Percentiles rank a stretch among this genome's conserved stretches.
Evolutionary conservation across 2,113 vertebrate genomes (phyloP).

Genomic region (Istiophorus platypterus): DNA sequence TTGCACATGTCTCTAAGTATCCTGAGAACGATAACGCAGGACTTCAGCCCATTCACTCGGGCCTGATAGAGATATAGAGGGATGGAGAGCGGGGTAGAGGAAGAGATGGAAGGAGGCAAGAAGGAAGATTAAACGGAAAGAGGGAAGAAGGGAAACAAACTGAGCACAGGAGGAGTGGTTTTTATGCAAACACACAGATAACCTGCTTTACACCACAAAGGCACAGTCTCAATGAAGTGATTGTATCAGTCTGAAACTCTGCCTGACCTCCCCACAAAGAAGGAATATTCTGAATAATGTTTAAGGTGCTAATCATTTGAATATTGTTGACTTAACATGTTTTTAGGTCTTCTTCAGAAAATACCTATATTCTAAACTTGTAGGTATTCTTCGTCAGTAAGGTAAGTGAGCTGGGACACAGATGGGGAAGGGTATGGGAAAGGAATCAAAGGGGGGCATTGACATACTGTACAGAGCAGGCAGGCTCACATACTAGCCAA

Average conservation of each 20-base stretch:
- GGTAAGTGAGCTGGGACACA: slow-evolving; percentile 56
- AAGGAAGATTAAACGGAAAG: slow-evolving; percentile 48
- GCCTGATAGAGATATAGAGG: slow-evolving; percentile 89
- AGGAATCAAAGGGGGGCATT: slow-evolving; percentile 69
- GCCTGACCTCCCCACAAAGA: slow-evolving; percentile 26
- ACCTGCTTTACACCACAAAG: slow-evolving; percentile 49
- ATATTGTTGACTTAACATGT: slow-evolving; percentile 20
- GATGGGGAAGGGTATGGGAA: slow-evolving; percentile 66
- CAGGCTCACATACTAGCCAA: slow-evolving; percentile 84
- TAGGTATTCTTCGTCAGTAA: slow-evolving; percentile 48
- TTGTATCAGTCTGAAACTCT: slow-evolving; percentile 25
- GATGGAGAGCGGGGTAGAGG: slow-evolving; percentile 70
- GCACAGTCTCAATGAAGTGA: slow-evolving; percentile 32
- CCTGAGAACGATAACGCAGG: slow-evolving; percentile 98
- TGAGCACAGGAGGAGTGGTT: slow-evolving; percentile 37
- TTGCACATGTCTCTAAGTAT: slow-evolving; percentile 99
- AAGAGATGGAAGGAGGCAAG: slow-evolving; percentile 20
- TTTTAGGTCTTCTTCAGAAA: slow-evolving; percentile 4
- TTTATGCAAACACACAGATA: slow-evolving; percentile 48
- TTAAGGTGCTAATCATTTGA: not conserved
- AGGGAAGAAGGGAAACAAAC: slow-evolving; percentile 51
- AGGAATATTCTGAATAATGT: not conserved
- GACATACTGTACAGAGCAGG: slow-evolving; percentile 79
- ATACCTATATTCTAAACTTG: slow-evolving; percentile 7
- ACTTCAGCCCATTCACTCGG: slow-evolving; percentile 98